phyloP scores from a whole-genome alignment of 2,797 vertebrate genomes.

The Coilia nasus region DNA sequence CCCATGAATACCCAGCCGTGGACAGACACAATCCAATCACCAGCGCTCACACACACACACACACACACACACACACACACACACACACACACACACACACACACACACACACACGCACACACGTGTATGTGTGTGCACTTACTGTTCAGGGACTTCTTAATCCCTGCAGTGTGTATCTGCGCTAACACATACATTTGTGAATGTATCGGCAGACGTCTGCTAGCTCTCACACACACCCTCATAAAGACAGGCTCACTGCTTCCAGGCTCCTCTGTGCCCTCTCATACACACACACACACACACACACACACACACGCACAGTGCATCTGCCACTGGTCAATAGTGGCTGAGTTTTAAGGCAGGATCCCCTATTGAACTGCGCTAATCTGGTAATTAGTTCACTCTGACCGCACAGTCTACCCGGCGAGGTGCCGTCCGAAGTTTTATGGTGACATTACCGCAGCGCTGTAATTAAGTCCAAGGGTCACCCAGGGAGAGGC shows the following conservation, averaged over 20 bases:
- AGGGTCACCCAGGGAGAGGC: conserved; percentile 65
- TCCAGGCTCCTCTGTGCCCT: neutral
- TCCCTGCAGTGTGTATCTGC: neutral
- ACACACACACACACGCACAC: conserved; percentile 1
- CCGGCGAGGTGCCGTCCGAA: conserved; percentile 59
- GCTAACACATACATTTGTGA: neutral
- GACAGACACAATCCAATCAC: too few species aligned
- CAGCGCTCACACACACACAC: too few species aligned
- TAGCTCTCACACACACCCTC: neutral
- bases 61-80: too few species aligned
- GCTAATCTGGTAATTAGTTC: conserved; percentile 77
- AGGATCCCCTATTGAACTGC: conserved; percentile 67
- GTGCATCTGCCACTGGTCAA: conserved; percentile 34
- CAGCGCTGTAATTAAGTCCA: conserved; percentile 73
- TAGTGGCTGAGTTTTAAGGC: conserved; percentile 47
- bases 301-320: neutral
- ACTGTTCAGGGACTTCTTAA: neutral
- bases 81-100: neutral
- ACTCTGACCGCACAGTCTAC: conserved; percentile 53
- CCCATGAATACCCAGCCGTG: neutral
- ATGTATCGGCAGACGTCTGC: neutral
- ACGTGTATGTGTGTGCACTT: neutral
- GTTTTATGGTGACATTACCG: conserved; percentile 73
- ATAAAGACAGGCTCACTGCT: too few species aligned
- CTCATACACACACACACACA: neutral